Evolutionary conservation across 2,888 invertebrate genomes (phyloP).

Genomic region (Macaria liturata): DNA sequence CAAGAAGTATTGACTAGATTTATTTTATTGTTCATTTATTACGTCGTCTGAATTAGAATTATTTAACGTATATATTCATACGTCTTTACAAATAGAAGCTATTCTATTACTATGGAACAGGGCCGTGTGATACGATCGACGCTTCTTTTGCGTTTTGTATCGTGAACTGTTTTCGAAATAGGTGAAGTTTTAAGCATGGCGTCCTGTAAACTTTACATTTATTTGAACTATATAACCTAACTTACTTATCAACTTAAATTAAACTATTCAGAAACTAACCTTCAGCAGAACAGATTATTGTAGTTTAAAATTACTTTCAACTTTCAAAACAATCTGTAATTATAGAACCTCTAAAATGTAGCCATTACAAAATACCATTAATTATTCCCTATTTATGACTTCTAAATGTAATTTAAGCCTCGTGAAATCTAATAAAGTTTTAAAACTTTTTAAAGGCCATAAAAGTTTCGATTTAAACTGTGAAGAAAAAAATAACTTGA

Average conservation of each 20-base stretch:
- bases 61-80: constrained; percentile 28
- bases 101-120: constrained; percentile 14
- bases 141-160: constrained; percentile 37
- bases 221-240: constrained; percentile 50
- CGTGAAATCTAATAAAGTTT: constrained; percentile 1
- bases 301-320: constrained; percentile 1
- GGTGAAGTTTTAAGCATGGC: constrained; percentile 51
- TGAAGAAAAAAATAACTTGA: constrained; percentile 1
- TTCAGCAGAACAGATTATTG: background rate
- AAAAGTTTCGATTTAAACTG: background rate
- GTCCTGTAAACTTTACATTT: constrained; percentile 53
- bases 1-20: constrained; percentile 59
- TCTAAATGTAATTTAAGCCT: background rate
- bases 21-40: constrained; percentile 59
- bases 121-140: constrained; percentile 20
- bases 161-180: constrained; percentile 46
- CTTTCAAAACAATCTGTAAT: background rate
- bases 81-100: constrained; percentile 15
- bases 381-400: constrained; percentile 20
- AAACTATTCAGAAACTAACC: constrained; percentile 46
- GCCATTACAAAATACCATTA: background rate
- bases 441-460: constrained; percentile 1
- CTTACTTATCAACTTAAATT: no score
- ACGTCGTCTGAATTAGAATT: constrained; percentile 39
- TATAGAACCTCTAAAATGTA: background rate